Percentiles rank a stretch among this genome's conserved stretches.
Evolutionary conservation across 2,113 vertebrate species (phyloP).

Genomic region (Nyctereutes procyonoides): DNA sequence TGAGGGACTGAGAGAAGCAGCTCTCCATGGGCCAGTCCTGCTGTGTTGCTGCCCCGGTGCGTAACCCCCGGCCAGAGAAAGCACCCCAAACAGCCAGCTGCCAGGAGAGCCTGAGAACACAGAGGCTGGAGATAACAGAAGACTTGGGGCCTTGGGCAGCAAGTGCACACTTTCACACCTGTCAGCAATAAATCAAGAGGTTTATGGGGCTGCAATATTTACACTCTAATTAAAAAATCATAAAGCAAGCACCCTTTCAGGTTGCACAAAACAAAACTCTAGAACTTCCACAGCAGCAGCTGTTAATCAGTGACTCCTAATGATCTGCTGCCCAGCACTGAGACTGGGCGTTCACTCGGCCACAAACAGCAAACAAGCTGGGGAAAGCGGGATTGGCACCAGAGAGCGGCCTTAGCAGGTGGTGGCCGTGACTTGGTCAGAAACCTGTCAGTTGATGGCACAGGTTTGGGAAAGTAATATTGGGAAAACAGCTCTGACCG

Average conservation of each 20-base stretch:
- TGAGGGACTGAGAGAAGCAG: not conserved
- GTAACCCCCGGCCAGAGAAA: not conserved
- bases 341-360: slow-evolving; percentile 79
- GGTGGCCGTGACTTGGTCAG: not conserved
- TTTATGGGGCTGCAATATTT: slow-evolving; percentile 93
- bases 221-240: slow-evolving; percentile 95
- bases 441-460: not conserved
- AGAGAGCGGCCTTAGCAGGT: not conserved
- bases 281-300: slow-evolving; percentile 84
- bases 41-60: not conserved
- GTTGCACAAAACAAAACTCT: slow-evolving; percentile 85
- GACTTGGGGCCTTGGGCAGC: slow-evolving; percentile 64
- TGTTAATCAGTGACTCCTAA: slow-evolving; percentile 92
- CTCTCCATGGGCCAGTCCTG: not conserved
- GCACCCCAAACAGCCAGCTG: slow-evolving; percentile 43
- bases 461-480: no score
- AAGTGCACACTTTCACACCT: slow-evolving; percentile 87
- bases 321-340: slow-evolving; percentile 82
- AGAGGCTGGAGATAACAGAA: slow-evolving; percentile 55
- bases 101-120: slow-evolving; percentile 60
- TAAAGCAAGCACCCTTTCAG: slow-evolving; percentile 89
- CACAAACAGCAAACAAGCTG: slow-evolving; percentile 81
- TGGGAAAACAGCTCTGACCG: not conserved
- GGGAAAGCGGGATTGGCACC: slow-evolving; percentile 69
- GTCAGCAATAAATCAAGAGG: slow-evolving; percentile 92